Evolutionary conservation across 23 tunicate species (phyloP).

Genomic region (Botrylloides violaceus): DNA sequence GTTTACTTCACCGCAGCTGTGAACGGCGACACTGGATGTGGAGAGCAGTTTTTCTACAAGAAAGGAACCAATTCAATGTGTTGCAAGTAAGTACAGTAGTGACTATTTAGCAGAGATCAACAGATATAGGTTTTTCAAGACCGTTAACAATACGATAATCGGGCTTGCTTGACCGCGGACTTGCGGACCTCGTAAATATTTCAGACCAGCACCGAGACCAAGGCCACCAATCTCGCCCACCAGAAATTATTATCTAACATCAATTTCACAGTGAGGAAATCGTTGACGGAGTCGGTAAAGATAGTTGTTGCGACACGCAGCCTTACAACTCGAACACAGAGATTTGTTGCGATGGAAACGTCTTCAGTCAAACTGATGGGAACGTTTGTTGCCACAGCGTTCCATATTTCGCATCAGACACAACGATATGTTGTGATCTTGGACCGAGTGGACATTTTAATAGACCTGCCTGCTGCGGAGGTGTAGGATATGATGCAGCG

Average conservation of each 20-base stretch:
- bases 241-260: background rate
- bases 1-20: slow-evolving; percentile 34
- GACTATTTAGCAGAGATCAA: no score
- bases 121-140: no score
- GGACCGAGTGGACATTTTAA: slow-evolving; percentile 66
- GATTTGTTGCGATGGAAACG: slow-evolving; percentile 57
- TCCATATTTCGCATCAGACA: slow-evolving; percentile 36
- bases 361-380: slow-evolving; percentile 24
- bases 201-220: background rate
- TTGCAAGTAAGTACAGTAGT: slow-evolving; percentile 23
- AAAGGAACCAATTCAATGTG: background rate
- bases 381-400: slow-evolving; percentile 54
- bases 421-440: slow-evolving; percentile 65
- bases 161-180: no score
- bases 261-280: slow-evolving; percentile 46
- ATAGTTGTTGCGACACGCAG: slow-evolving; percentile 42
- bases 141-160: no score
- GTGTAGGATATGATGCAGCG: slow-evolving; percentile 61
- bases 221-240: background rate
- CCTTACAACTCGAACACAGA: slow-evolving; percentile 22
- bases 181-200: no score
- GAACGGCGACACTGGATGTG: slow-evolving; percentile 86
- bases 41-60: slow-evolving; percentile 13
- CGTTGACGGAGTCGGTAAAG: background rate
- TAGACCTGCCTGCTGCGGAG: slow-evolving; percentile 71